These are phyloP conservation scores for Arvicola amphibius DNA, from an alignment of 2,797 vertebrate genomes.

Conservation along the genomic window DNA sequence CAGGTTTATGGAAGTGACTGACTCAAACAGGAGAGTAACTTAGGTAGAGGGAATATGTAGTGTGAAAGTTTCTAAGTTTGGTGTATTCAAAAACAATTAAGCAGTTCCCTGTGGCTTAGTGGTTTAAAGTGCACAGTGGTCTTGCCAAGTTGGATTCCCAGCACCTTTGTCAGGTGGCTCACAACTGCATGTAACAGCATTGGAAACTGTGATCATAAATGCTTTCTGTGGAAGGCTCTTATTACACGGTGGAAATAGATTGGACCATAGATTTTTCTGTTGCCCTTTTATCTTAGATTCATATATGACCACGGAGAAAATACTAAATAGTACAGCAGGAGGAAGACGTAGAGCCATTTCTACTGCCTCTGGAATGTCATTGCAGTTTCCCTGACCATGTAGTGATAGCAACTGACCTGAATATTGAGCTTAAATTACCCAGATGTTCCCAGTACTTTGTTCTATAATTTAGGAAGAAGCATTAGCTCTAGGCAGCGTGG, in stretches of 20 bases:
- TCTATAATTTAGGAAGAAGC: slow-evolving; percentile 51
- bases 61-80: neutral
- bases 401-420: slow-evolving; percentile 34
- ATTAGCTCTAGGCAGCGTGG: slow-evolving; percentile 41
- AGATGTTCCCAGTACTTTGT: neutral
- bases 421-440: slow-evolving; percentile 55
- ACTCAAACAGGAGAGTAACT: neutral
- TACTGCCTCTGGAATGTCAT: neutral
- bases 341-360: slow-evolving; percentile 36
- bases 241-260: neutral
- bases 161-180: neutral
- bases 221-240: neutral
- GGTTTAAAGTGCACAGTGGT: neutral
- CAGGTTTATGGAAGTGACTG: neutral
- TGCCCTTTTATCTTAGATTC: slow-evolving; percentile 46
- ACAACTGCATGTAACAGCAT: too few species aligned
- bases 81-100: neutral
- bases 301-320: slow-evolving; percentile 45
- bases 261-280: neutral
- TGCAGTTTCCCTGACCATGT: slow-evolving; percentile 15
- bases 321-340: slow-evolving; percentile 5
- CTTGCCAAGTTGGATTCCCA: neutral
- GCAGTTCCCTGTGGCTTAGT: neutral
- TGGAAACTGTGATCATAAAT: neutral
- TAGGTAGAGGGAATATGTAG: neutral